Evolutionary conservation across 1,140 invertebrate genomes (phyloP).

Genomic region (Drosophila tsacasi): DNA sequence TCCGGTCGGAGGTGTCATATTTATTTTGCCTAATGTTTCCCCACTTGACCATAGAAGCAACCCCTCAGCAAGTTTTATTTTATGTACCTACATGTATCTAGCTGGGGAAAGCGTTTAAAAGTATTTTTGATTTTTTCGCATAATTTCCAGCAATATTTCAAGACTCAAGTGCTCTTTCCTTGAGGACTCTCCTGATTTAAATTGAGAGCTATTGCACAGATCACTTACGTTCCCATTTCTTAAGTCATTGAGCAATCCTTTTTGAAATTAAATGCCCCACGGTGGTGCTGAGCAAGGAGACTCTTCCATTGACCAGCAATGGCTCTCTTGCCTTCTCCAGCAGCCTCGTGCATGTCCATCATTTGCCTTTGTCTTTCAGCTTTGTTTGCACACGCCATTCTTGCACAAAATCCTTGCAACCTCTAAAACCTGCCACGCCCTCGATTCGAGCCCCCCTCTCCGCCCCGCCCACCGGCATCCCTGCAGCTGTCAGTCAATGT

Average conservation of each 20-base stretch:
- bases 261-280: conserved; percentile 50
- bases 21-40: conserved; percentile 59
- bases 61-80: not conserved
- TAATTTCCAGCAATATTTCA: not conserved
- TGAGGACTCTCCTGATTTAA: conserved; percentile 18
- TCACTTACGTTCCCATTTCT: conserved; percentile 7
- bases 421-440: conserved; percentile 49
- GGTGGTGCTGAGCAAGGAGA: conserved; percentile 32
- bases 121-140: not conserved
- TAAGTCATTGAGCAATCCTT: conserved; percentile 38
- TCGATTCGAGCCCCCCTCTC: not conserved
- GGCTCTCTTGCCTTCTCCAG: not conserved
- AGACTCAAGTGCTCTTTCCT: not conserved
- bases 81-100: not conserved
- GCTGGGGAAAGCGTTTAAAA: not conserved
- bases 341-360: conserved; percentile 59
- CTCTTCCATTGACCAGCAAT: conserved; percentile 45
- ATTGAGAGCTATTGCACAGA: conserved; percentile 11
- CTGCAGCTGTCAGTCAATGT: conserved; percentile 85
- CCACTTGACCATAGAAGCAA: conserved; percentile 44
- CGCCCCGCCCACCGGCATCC: conserved; percentile 50
- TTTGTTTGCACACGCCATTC: conserved; percentile 79
- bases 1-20: conserved; percentile 23
- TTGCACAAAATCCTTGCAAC: conserved; percentile 76
- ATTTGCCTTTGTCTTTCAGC: conserved; percentile 79